Base-by-base conservation (phyloP, 2,113 vertebrate genomes). In the Hoplias malabaricus region DNA sequence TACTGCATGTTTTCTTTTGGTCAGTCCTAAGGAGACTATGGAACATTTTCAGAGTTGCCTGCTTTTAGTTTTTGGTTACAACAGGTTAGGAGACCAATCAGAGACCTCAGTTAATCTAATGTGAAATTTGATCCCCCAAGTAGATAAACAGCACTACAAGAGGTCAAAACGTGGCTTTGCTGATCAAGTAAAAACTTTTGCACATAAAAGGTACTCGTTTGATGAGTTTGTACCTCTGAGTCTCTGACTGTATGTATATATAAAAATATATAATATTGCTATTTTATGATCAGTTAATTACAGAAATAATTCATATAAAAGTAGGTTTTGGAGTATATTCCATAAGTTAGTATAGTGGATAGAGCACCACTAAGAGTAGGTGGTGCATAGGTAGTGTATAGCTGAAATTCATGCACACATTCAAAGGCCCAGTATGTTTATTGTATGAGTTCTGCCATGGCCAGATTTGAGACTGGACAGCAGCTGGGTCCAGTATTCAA, bases 401-500 rank as follows among this genome's bases (percentile, higher is more conserved):
- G 54, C 23, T 56, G 59, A 56, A 65, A 74, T 48, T 62, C 27
- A 3, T n/a, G n/a, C 42, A 50, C 25, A 40, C 29, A 19, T 65
- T 65, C 31, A 29, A 16, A 27, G 25, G 31, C 19, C 14, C 4
- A 34, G 19, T 31, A 33, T 54, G 33, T 54, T 34, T 25, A 63
- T 48, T 53, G 19, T 62, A 21, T 38, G 25, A 34, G 25, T 40
- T 67, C 62, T 67, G 31, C 43, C 54, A 53, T 34, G 9, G 56
- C 19, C 62, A 54, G 61, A 46, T 57, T 69, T 66, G 65, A 75
- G 36, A 4, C 25, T 66, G 29, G 34, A 29, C 54, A 82, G 74
- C 77, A 82, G 80, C 79, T 69, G 77, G 68, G 14, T 73, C 27
- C 7, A 62, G 62, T 19, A 19, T 57, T 71, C 40, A 34, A 19